phyloP scores from a whole-genome alignment of 2,113 vertebrate genomes.

The Perccottus glenii region DNA sequence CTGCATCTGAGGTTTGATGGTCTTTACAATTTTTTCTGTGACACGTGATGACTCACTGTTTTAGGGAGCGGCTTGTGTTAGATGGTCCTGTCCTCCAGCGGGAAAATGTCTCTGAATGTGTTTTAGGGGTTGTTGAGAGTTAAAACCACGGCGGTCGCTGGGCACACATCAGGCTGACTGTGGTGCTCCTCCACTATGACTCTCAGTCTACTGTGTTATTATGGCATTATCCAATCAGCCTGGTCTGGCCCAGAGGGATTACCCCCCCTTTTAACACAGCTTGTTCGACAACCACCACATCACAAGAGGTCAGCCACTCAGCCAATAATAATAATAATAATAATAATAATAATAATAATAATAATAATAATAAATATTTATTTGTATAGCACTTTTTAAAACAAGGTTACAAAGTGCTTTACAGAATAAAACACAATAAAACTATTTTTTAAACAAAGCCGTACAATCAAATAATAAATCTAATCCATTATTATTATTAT shows the following conservation, averaged over 20 bases:
- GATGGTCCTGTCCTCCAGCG: conserved; percentile 22
- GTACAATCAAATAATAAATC: too few species aligned
- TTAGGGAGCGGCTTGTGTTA: conserved; percentile 58
- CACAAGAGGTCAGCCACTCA: conserved; percentile 23
- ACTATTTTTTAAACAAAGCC: too few species aligned
- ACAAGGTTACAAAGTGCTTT: too few species aligned
- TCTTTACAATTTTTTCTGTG: not conserved
- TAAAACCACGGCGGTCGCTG: conserved; percentile 52
- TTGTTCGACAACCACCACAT: conserved; percentile 25
- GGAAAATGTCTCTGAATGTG: conserved; percentile 41
- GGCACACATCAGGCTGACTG: conserved; percentile 52
- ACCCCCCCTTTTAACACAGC: conserved; percentile 25
- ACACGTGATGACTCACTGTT: conserved; percentile 1
- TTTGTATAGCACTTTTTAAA: too few species aligned
- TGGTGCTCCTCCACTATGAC: conserved; percentile 37
- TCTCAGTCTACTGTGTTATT: conserved; percentile 65
- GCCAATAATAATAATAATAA: not conserved
- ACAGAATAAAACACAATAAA: too few species aligned
- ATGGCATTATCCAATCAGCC: conserved; percentile 71
- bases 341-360: too few species aligned
- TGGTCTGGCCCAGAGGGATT: conserved; percentile 58
- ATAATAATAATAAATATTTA: too few species aligned
- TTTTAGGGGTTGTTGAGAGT: conserved; percentile 58
- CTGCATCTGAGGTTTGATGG: conserved; percentile 46
- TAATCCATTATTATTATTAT: too few species aligned